Evolutionary conservation across 2,888 invertebrate species (phyloP).

Genomic region (Nomada fucata): DNA sequence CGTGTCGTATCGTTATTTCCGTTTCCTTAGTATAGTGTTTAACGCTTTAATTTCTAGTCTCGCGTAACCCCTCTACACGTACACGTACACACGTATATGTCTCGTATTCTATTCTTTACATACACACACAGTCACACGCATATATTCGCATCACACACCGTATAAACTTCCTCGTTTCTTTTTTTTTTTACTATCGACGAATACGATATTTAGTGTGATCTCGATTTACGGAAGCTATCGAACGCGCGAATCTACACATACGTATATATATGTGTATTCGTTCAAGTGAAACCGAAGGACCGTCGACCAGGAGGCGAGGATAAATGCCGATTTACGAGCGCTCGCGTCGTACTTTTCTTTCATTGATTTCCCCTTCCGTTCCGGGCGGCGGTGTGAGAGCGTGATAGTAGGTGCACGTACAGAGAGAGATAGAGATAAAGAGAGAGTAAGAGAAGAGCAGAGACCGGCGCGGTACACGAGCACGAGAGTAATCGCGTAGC

Average conservation of each 20-base stretch:
- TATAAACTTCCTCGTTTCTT: conserved; percentile 18
- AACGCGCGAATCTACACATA: not conserved
- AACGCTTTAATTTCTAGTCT: conserved; percentile 73
- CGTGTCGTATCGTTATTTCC: conserved; percentile 78
- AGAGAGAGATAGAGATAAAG: conserved; percentile 17
- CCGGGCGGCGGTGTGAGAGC: conserved; percentile 78
- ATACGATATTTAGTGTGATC: conserved; percentile 23
- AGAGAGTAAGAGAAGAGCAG: conserved; percentile 20
- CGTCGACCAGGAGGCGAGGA: conserved; percentile 54
- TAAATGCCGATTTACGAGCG: conserved; percentile 77
- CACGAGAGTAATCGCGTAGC: conserved; percentile 32
- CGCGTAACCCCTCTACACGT: conserved; percentile 41
- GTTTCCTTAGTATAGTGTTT: conserved; percentile 81
- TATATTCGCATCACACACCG: not conserved
- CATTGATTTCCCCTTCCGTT: conserved; percentile 79
- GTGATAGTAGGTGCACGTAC: conserved; percentile 64
- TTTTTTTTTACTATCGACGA: conserved; percentile 21
- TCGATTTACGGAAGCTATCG: not conserved
- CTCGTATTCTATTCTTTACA: conserved; percentile 18
- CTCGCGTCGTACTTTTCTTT: conserved; percentile 79
- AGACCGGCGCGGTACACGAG: conserved; percentile 37
- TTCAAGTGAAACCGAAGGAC: conserved; percentile 45
- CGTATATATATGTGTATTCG: not conserved
- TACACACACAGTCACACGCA: not conserved
- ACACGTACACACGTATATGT: conserved; percentile 13